Percentiles rank a stretch among this genome's conserved stretches.
phyloP scores from a whole-genome alignment of 2,888 invertebrate genomes.

The Hydrotaea cyrtoneurina region DNA sequence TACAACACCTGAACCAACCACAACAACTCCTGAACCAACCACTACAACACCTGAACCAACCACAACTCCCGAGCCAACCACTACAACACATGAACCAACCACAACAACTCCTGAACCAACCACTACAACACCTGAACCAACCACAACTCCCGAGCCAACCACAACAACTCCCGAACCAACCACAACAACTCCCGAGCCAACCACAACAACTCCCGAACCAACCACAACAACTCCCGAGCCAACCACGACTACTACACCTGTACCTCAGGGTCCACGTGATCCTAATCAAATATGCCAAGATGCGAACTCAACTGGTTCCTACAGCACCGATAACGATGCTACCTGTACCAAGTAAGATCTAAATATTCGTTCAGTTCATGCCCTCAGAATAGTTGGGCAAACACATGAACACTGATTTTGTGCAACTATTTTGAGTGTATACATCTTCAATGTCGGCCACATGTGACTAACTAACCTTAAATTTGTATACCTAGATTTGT shows the following conservation, averaged over 20 bases:
- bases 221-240: neutral
- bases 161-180: neutral
- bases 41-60: neutral
- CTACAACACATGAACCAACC: too few species aligned
- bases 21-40: too few species aligned
- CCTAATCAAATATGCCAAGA: slow-evolving; percentile 5
- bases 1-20: too few species aligned
- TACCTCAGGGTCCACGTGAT: slow-evolving; percentile 23
- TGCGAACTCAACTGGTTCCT: neutral
- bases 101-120: slow-evolving; percentile 29
- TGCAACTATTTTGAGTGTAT: too few species aligned
- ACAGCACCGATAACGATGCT: neutral
- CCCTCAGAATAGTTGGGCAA: too few species aligned
- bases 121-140: neutral
- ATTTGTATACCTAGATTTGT: neutral
- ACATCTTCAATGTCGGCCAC: too few species aligned
- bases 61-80: too few species aligned
- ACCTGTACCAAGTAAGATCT: slow-evolving; percentile 12
- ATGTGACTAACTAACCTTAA: too few species aligned
- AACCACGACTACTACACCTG: slow-evolving; percentile 10
- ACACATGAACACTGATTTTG: too few species aligned
- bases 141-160: neutral
- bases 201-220: slow-evolving; percentile 1
- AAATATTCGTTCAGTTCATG: too few species aligned
- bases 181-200: neutral